Evolutionary conservation across 2,797 vertebrate species (phyloP).

Genomic region (Sebastes itinus): DNA sequence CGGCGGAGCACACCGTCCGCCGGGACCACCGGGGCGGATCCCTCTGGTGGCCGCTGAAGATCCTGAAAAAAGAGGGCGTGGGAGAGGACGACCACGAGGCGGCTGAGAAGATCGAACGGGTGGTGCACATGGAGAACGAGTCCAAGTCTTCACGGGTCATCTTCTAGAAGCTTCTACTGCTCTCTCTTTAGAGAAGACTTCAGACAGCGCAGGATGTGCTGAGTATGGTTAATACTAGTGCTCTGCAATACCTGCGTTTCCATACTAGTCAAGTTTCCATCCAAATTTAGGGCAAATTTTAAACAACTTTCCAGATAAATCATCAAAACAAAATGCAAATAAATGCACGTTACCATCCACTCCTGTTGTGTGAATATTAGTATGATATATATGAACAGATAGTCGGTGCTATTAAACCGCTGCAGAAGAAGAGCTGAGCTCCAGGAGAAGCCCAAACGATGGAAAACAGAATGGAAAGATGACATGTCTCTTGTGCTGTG

Average conservation of each 20-base stretch:
- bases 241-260: neutral
- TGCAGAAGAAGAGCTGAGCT: neutral
- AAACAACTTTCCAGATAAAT: neutral
- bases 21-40: conserved; percentile 57
- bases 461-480: too few relatives aligned
- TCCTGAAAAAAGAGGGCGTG: conserved; percentile 74
- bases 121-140: conserved; percentile 73
- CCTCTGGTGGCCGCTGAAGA: conserved; percentile 83
- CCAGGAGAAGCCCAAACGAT: too few relatives aligned
- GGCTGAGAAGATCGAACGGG: conserved; percentile 61
- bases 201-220: neutral
- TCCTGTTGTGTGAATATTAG: neutral
- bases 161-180: conserved; percentile 24
- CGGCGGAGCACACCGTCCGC: conserved; percentile 42
- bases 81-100: conserved; percentile 76
- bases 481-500: too few relatives aligned
- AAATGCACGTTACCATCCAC: neutral
- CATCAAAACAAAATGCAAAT: neutral
- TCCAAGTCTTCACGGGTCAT: conserved; percentile 78
- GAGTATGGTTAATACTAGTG: too few relatives aligned
- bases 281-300: neutral
- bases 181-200: neutral
- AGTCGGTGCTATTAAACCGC: neutral
- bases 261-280: neutral
- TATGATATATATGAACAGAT: neutral